A percentile compares a stretch with the other conserved stretches of the same genome.
Evolutionary conservation across 2,888 invertebrate genomes (phyloP).

Genomic region (Philereme transversata): DNA sequence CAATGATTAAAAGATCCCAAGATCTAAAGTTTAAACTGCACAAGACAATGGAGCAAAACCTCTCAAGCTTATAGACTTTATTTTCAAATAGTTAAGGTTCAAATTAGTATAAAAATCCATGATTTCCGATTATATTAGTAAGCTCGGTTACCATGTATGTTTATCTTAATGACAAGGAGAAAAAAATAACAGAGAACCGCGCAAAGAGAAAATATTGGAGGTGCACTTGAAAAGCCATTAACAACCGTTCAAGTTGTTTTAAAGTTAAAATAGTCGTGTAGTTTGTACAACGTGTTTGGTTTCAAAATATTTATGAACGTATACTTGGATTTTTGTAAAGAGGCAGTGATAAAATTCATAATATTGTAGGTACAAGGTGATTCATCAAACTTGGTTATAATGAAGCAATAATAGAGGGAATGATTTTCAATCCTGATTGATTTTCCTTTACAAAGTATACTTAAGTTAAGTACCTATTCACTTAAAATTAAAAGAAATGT

Average conservation of each 20-base stretch:
- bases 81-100: neutral
- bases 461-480: too few species aligned
- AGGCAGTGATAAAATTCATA: too few species aligned
- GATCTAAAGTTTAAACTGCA: constrained; percentile 2
- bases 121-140: constrained; percentile 4
- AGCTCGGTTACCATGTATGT: constrained; percentile 20
- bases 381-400: too few species aligned
- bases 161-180: constrained; percentile 28
- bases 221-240: constrained; percentile 40
- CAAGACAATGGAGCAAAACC: neutral
- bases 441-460: too few species aligned
- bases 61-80: neutral
- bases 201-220: constrained; percentile 38
- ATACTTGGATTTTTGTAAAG: neutral
- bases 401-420: too few species aligned
- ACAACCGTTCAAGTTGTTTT: constrained; percentile 33
- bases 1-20: constrained; percentile 10
- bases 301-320: neutral
- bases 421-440: too few species aligned
- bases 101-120: neutral
- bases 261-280: constrained; percentile 20
- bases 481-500: too few species aligned
- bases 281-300: constrained; percentile 20
- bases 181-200: constrained; percentile 28
- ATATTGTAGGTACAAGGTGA: too few species aligned